Evolutionary conservation across 2,888 invertebrate species (phyloP), one percentile per base, ranked within the genome.

Genomic region (Eupithecia exiguata): DNA sequence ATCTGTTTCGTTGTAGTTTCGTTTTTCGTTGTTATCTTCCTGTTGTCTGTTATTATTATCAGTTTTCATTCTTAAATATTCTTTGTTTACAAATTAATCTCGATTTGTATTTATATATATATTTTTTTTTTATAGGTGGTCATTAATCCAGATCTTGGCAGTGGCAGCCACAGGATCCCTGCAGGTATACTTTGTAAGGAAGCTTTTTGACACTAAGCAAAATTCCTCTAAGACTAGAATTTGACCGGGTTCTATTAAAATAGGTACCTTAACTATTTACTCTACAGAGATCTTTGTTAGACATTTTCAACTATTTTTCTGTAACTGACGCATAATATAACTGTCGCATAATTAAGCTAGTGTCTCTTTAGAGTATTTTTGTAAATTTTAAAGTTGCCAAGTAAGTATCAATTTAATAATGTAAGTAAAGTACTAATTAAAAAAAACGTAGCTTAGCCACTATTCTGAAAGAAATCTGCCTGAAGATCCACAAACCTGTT

Each of bases 111-210:
- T 30, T 30, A 30, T 30, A 30, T 62, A n/a, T n/a, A 7, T 36
- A 40, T 43, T 63, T 69, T 69, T 78, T 78, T 77, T 63, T 67
- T 72, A 7, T 88, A 94, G 94, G 76, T 99, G 98, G 97, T 99
- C 99, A 0, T 83, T 98, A 4, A 95, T 97, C 69, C 98, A 99
- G 94, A 97, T 98, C 80, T 74, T 97, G 38, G 97, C 98, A 1
- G 97, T 99, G 78, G 92, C 97, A 68, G 95, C 96, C 1, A 97
- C 98, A 0, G 97, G 97, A 14, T 95, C 96, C 1, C 84, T 96
- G 36, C 96, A 98, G 93, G 98, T 98, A 1, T 97, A 96, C 88
- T 98, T 98, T 89, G 97, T 99, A 18, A 96, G 98, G 79, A 97
- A 98, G 93, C 93, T 99, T 16, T 99, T 99, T 88, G 97, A 98